A percentile compares a stretch with the other conserved stretches of the same genome.
phyloP scores from a whole-genome alignment of 2,113 vertebrate genomes.

The Clupea harengus region DNA sequence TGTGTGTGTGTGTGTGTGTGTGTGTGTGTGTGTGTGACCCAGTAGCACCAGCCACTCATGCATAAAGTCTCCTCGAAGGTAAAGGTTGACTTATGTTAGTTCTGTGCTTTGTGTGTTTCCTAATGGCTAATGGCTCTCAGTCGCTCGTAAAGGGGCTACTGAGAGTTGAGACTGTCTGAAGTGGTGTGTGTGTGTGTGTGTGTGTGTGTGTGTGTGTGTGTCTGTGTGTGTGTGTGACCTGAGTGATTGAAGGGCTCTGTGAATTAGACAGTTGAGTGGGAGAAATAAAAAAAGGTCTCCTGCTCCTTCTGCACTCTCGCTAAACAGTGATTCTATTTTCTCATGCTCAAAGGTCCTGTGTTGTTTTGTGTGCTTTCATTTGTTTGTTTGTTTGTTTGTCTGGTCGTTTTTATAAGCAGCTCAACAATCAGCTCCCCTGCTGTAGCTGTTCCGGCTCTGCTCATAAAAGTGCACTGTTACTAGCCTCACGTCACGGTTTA shows the following conservation, averaged over 20 bases:
- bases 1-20: constrained; percentile 16
- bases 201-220: constrained; percentile 23
- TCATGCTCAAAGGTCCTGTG: background rate
- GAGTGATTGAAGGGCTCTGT: constrained; percentile 1
- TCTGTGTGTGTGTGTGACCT: constrained; percentile 14
- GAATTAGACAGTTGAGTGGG: background rate
- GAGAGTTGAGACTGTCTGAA: background rate
- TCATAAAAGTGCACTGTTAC: background rate
- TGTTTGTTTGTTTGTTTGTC: background rate
- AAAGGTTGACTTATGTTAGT: background rate
- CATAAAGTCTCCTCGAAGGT: background rate
- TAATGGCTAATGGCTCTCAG: background rate
- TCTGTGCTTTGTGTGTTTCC: background rate
- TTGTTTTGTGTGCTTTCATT: background rate
- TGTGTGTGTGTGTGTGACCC: constrained; percentile 19
- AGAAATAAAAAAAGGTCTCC: background rate
- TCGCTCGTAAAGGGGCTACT: background rate
- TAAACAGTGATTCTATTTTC: background rate
- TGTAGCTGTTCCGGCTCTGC: background rate
- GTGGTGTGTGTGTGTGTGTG: constrained; percentile 16
- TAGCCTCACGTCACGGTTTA: background rate
- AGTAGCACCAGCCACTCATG: background rate
- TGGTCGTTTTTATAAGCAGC: background rate
- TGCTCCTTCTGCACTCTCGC: background rate
- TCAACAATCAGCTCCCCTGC: background rate